Conservation (phyloP, 2,797 vertebrate species). For the Amazonetta brasiliensis region DNA sequence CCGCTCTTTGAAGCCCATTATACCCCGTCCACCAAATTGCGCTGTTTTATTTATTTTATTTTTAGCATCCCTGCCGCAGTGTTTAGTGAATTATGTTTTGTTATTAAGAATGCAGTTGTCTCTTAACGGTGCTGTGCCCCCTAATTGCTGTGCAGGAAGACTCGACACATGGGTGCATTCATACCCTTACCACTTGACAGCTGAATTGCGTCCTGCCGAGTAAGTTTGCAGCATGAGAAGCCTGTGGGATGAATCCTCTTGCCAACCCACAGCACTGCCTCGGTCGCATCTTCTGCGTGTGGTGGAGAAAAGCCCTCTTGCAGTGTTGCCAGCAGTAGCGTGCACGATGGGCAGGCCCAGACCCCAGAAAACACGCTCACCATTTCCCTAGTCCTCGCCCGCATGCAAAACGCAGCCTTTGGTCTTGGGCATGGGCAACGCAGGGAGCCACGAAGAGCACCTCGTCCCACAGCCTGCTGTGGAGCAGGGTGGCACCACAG, state of each 20-base stretch:
- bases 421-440: neutral
- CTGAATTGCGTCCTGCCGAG: accelerated
- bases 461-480: neutral
- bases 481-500: conserved; percentile 48
- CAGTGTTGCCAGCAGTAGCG: accelerated
- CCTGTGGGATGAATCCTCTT: neutral
- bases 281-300: neutral
- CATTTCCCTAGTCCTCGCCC: accelerated
- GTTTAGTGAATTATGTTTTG: neutral
- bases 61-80: neutral
- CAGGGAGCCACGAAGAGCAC: neutral
- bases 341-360: accelerated
- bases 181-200: neutral
- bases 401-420: conserved; percentile 21
- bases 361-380: neutral
- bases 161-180: neutral
- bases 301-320: neutral
- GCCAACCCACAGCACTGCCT: neutral
- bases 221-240: accelerated
- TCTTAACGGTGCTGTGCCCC: neutral
- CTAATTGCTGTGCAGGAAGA: neutral
- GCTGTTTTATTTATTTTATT: neutral
- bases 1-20: neutral
- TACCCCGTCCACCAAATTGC: neutral
- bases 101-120: neutral